Evolutionary conservation across 2,888 invertebrate genomes (phyloP).

Genomic region (Heliothis peltigera): DNA sequence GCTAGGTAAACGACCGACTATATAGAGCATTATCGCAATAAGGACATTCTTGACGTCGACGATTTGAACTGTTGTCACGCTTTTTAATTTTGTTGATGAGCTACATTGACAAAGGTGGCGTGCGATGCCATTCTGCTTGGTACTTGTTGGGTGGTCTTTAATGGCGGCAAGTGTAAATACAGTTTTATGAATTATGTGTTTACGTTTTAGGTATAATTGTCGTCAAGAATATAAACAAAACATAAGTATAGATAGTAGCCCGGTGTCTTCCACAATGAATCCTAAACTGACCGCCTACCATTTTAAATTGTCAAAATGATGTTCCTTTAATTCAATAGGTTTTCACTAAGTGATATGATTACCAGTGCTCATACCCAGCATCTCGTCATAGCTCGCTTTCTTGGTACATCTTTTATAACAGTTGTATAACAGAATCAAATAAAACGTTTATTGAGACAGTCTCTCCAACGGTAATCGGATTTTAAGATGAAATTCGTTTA

Average conservation of each 20-base stretch:
- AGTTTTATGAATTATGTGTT: no score
- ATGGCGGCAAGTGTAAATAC: neutral
- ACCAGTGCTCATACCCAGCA: no score
- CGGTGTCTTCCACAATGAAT: no score
- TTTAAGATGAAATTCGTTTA: constrained; percentile 39
- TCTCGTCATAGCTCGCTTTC: no score
- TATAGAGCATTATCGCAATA: constrained; percentile 64
- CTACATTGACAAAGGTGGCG: constrained; percentile 7
- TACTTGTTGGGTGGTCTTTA: neutral
- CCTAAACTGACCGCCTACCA: no score
- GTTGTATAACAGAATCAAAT: neutral
- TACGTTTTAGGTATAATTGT: no score
- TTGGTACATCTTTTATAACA: constrained; percentile 20
- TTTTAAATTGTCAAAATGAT: no score
- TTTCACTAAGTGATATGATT: no score
- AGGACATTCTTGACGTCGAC: constrained; percentile 59
- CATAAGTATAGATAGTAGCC: no score
- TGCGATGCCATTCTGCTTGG: neutral
- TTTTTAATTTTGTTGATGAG: constrained; percentile 32
- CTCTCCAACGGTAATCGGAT: constrained; percentile 43
- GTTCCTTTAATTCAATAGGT: no score
- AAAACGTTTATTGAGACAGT: constrained; percentile 37
- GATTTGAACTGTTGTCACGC: constrained; percentile 34
- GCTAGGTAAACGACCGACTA: constrained; percentile 73
- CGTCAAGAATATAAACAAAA: no score